These are phyloP conservation scores for Rhea americana DNA, from an alignment of 2,113 vertebrate species.

Conservation along the genomic window DNA sequence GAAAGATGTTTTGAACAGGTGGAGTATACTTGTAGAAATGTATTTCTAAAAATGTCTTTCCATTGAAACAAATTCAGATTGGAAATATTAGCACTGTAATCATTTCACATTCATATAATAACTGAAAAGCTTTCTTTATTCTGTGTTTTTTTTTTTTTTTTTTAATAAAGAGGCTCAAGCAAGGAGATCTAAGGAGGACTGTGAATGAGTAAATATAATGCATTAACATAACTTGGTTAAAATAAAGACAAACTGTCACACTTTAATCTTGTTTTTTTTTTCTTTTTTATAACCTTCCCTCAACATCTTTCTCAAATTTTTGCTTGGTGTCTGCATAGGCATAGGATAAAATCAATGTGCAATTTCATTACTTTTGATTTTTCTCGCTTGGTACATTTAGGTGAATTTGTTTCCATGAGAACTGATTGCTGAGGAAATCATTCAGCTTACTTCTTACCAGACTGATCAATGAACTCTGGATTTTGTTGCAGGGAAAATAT, in stretches of 20 bases:
- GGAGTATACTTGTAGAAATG: not conserved
- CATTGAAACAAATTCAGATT: not conserved
- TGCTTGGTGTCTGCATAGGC: not conserved
- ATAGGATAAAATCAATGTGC: slow-evolving; percentile 21
- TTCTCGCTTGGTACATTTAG: not conserved
- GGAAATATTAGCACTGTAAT: not conserved
- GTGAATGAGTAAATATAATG: not conserved
- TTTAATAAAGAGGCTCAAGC: not conserved
- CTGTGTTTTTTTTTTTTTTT: not conserved
- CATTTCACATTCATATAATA: not conserved
- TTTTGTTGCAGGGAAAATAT: not conserved
- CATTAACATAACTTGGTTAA: not conserved
- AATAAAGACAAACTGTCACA: not conserved
- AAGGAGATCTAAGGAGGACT: not conserved
- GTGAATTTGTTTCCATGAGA: slow-evolving; percentile 61
- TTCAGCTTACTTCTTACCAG: fast-evolving
- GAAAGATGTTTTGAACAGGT: not conserved
- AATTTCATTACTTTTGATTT: slow-evolving; percentile 50
- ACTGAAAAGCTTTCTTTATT: not conserved
- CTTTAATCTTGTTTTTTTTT: not conserved
- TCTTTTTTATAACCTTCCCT: not conserved
- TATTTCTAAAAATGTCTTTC: not conserved
- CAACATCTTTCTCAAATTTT: not conserved
- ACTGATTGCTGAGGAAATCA: slow-evolving; percentile 25
- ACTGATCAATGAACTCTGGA: not conserved